Base-by-base conservation (phyloP, 2,113 vertebrate species). In the Pantherophis guttatus region DNA sequence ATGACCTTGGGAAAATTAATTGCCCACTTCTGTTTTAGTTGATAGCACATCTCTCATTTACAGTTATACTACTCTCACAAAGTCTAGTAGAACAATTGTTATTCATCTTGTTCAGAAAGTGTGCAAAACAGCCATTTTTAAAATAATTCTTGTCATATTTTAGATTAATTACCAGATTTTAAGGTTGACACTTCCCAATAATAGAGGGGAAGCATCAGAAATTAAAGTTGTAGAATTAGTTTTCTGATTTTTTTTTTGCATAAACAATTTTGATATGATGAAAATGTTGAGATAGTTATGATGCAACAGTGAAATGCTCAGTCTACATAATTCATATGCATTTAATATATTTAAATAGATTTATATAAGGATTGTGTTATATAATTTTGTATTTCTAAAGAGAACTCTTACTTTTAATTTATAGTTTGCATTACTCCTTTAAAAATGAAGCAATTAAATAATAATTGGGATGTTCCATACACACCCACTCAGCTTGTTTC, bases 221-320 rank as follows among this genome's bases (percentile, higher is more conserved):
- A 91, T 39, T 33, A 81, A 91, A 91, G 62, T 52, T 33, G 62
- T 33, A 81, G 17, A 24, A 8, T 70, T 75, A 52, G 44, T 86
- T 50, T 92, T 48, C 3, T n/a, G 92, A 52, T 48, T 59, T 59
- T 95, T 93, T 95, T 93, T 95, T 95, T 88, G 15, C 89, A 95
- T 21, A 5, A 15, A 19, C 93, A 94, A 91, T 44, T 33, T 3
- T 90, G 89, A 21, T 91, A 91, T 95, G 57, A 89, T 90, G 93
- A 75, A 81, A 96, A 95, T 50, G 93, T 5, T 92, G 59, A 95
- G 33, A 52, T 0, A 93, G 26, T 19, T 93, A 87, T n/a, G 65
- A 88, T 87, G 91, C 94, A 96, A 87, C 0, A 0, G 1, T 50
- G 70, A 94, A 95, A 96, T 75, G 91, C 88, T 89, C 0, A 0